Base-by-base conservation (phyloP, 2,797 vertebrate genomes). In the Phrynocephalus vlangalii region DNA sequence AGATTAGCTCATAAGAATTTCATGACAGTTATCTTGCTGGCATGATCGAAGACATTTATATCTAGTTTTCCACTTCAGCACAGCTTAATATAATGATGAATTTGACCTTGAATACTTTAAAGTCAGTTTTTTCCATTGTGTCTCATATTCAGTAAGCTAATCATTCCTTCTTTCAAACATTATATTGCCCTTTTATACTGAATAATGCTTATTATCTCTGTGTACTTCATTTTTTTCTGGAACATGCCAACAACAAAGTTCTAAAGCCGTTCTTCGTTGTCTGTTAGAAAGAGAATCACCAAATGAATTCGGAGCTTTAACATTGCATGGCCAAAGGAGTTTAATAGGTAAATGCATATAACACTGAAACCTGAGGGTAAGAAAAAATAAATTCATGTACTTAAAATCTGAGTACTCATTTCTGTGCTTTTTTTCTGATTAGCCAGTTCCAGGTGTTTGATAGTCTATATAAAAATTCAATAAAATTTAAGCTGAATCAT, bases 31-130 rank as follows among this genome's bases (percentile, higher is more conserved):
- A 56, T 24, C 33, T 30, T 70, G 13, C 52, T 87, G 78, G 78
- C 38, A 84, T 88, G 50, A 83, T n/a, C 22, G 30, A 78, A 85
- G 38, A 38, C 22, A 71, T 86, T 79, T 78, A 85, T 85, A 76
- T 52, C 44, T n/a, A 44, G 16, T 79, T 78, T 87, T 72, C 52
- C 76, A 72, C 1, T 88, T 78, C 50, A 71, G 38, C 28, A 44
- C 66, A 79, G 6, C 44, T 88, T 88, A n/a, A 73, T 84, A 72
- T 20, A 66, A 63, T 63, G 18, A 63, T 78, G n/a, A 63, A 88
- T 66, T 48, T 73, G 9, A 73, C 78, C 33, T n/a, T n/a, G 38
- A 84, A 84, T 84, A 63, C 15, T 78, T 71, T 22, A 50, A 72
- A 83, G 77, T 63, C 60, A 67, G 10, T 1, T 67, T 66, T 28